A percentile compares a stretch with the other conserved stretches of the same genome.
These are phyloP conservation scores for Manis crassicaudata DNA, from an alignment of 2,797 vertebrate genomes.

Conservation along the genomic window DNA sequence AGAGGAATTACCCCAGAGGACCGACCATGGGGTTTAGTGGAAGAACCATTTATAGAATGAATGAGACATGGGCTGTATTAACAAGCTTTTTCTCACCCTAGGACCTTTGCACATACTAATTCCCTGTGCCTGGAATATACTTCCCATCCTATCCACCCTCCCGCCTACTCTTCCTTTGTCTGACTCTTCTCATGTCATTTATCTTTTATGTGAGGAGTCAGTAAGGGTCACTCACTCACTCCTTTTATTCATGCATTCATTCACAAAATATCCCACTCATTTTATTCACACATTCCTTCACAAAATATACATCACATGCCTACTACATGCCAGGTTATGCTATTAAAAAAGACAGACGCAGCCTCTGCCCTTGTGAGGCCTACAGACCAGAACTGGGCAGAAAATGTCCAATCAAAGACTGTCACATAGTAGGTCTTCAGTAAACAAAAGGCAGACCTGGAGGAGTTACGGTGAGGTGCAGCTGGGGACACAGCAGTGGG, in stretches of 20 bases:
- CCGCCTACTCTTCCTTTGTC: not conserved
- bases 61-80: not conserved
- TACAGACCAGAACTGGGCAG: not conserved
- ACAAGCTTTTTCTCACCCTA: not conserved
- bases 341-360: not conserved
- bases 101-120: not conserved
- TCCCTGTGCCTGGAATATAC: not conserved
- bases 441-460: not conserved
- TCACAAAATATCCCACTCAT: not conserved
- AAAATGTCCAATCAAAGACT: not conserved
- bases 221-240: not conserved
- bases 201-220: not conserved
- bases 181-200: not conserved
- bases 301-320: not conserved
- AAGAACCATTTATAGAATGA: not conserved
- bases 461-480: not conserved
- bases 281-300: not conserved
- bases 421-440: not conserved
- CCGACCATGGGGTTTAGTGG: accelerated
- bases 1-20: not conserved
- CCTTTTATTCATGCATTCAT: not conserved
- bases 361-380: not conserved
- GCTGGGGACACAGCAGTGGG: not conserved
- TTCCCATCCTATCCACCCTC: not conserved
- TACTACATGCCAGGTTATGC: not conserved